Base-by-base conservation (phyloP, 2,797 vertebrate species). In the Chelon labrosus region DNA sequence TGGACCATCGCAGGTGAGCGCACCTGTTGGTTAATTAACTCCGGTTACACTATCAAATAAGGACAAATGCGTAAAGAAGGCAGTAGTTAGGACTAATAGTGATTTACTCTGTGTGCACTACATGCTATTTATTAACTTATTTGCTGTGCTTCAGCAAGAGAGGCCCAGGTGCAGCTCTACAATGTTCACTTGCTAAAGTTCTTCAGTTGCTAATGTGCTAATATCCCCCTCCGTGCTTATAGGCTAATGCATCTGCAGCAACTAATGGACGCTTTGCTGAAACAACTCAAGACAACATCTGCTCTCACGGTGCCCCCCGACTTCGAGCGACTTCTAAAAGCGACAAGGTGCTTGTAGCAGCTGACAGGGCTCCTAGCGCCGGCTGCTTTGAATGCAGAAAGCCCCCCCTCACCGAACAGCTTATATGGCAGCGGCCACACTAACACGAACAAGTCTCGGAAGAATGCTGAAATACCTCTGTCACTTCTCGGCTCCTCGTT, bases 401-500 rank as follows among this genome's bases (percentile, higher is more conserved):
- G 31, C 31, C 31, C 31, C 31, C 31, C 31, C 4, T 31, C 22
- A 22, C 31, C 31, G 5, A 5, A 31, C 31, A 31, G 31, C 4
- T 5, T 31, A 3, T 16, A 59, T 47, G 47, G 35, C 69, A 38
- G 53, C n/a, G 20, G 14, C n/a, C 16, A 65, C 56, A 56, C 22
- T 1, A 44, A 67, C 60, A 63, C 22, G 38, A 77, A 69, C 50
- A 77, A 79, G 66, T 74, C 52, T 53, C 75, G 63, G 37, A 80
- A 83, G 39, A 80, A 75, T 7, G 62, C 68, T 57, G n/a, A 87
- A 88, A 86, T 93, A 93, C 92, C 92, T 93, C 86, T 68, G 85
- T 90, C 72, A 86, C 84, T 86, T 85, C 77, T 84, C 2, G 81
- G 74, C 86, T 92, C 86, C 79, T 84, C 75, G 88, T 75, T 31